Conservation (phyloP, 1,140 invertebrate species). For the Psix sp. region DNA sequence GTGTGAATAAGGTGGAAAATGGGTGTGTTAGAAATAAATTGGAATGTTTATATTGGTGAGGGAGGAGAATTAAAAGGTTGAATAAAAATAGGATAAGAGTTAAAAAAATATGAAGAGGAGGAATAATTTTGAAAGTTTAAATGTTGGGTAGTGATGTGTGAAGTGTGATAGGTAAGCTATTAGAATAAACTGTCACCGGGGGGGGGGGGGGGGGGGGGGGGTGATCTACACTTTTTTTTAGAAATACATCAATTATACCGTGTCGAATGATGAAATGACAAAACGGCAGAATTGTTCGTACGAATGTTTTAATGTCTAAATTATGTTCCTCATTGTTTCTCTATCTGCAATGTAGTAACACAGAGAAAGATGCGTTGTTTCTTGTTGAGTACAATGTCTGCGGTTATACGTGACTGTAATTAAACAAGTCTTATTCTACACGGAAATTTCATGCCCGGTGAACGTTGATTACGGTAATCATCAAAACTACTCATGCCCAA, state of each 20-base stretch:
- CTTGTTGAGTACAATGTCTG: constrained; percentile 25
- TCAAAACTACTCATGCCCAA: constrained; percentile 48
- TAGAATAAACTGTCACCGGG: too few relatives aligned
- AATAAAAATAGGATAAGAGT: too few relatives aligned
- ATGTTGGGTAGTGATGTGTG: too few relatives aligned
- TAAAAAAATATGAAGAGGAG: too few relatives aligned
- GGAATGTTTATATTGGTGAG: too few relatives aligned
- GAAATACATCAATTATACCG: constrained; percentile 53
- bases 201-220: too few relatives aligned
- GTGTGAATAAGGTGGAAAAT: too few relatives aligned
- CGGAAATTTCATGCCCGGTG: constrained; percentile 35
- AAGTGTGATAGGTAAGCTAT: too few relatives aligned
- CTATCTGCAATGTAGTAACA: constrained; percentile 13
- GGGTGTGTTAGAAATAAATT: too few relatives aligned
- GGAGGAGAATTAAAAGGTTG: too few relatives aligned
- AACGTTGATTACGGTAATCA: constrained; percentile 42
- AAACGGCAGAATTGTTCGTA: constrained; percentile 53
- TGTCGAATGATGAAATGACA: constrained; percentile 42
- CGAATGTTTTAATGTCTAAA: constrained; percentile 45
- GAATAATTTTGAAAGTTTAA: too few relatives aligned
- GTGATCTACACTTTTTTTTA: too few relatives aligned
- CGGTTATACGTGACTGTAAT: constrained; percentile 43
- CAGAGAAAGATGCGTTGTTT: constrained; percentile 16
- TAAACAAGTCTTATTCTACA: constrained; percentile 38
- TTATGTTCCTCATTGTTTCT: constrained; percentile 34